Base-by-base conservation (phyloP, 2,888 invertebrate genomes). In the Boloria selene region DNA sequence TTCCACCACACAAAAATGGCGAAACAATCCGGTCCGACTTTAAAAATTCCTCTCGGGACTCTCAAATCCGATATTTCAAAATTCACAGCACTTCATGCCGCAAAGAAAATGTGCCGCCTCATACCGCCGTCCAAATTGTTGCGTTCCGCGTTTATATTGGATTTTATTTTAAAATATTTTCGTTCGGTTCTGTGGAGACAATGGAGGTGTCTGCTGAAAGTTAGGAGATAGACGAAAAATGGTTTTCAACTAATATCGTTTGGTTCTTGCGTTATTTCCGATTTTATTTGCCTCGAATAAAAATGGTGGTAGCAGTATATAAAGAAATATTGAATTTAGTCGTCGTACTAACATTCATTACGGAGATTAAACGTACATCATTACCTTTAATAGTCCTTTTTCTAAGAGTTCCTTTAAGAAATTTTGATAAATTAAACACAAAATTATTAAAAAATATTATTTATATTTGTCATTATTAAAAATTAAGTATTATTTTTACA, bases 51-150 rank as follows among this genome's bases (percentile, higher is more conserved):
- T 54, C 61, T 14, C 26, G 61, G 42, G n/a, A 38, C 45, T 31
- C 42, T 42, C 58, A 67, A 59, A 69, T 69, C 51, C 56, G 50
- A 62, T 69, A 69, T 69, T 69, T 69, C 67, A 69, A 66, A 69
- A 67, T 69, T 67, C 69, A 62, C 64, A 58, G 42, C 61, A 60
- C 56, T 58, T 52, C 26, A 50, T 54, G 60, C 52, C 59, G 62
- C 65, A 62, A 59, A 56, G 55, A 52, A 55, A 62, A 63, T 56
- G 50, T 51, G 22, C 22, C 16, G 13, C 26, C 13, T 31, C 49
- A 49, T 31, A 44, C 45, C 64, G 42, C 61, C 49, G 53, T 16
- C 67, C 22, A 44, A 65, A 65, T 60, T 67, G 64, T 56, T 61
- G 31, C 42, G 58, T 65, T 60, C 47, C 56, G 58, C 44, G 45